These are phyloP conservation scores for Steinernema carpocapsae DNA, from an alignment of 2,888 invertebrate genomes.

Conservation along the genomic window DNA sequence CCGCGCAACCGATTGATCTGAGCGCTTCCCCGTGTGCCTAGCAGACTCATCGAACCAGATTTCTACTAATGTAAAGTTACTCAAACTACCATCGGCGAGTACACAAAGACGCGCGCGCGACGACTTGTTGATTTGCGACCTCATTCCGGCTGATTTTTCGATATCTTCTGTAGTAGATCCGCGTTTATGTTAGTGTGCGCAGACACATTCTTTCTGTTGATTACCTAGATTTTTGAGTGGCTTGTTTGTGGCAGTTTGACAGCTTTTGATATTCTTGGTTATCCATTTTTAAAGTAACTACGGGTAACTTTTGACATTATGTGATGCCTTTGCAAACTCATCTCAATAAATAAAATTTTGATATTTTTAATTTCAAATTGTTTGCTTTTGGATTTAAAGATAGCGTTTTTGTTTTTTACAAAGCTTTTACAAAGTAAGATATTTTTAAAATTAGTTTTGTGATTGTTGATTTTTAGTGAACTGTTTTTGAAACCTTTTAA, in stretches of 20 bases:
- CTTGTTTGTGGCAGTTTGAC: too few relatives aligned
- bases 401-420: too few relatives aligned
- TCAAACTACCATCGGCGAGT: neutral
- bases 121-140: neutral
- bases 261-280: too few relatives aligned
- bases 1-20: neutral
- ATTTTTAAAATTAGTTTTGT: too few relatives aligned
- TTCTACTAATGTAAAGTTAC: conserved; percentile 6
- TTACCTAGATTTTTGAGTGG: too few relatives aligned
- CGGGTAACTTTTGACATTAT: too few relatives aligned
- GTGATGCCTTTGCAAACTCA: too few relatives aligned
- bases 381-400: too few relatives aligned
- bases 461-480: neutral
- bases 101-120: conserved; percentile 2
- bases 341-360: too few relatives aligned
- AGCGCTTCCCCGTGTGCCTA: neutral
- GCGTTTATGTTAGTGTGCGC: neutral
- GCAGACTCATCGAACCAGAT: neutral
- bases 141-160: neutral
- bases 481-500: neutral
- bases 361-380: too few relatives aligned
- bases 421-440: too few relatives aligned
- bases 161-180: neutral
- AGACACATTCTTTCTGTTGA: neutral
- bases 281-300: too few relatives aligned